Percentiles rank a stretch among this genome's conserved stretches.
Conservation (phyloP, 35 echinoderm and acorn worm species). For the Amphiura filiformis region DNA sequence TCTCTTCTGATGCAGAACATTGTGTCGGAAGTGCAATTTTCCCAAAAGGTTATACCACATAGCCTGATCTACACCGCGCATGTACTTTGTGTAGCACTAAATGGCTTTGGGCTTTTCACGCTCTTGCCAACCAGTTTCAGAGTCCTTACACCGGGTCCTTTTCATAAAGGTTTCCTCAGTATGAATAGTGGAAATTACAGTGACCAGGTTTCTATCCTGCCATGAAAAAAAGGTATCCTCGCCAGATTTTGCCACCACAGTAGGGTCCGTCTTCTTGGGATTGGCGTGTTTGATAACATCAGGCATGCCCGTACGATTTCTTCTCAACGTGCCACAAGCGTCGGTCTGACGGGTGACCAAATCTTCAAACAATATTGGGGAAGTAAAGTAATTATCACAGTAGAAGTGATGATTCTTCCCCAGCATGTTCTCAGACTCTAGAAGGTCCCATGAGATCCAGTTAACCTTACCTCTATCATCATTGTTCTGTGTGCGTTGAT, state of each 20-base stretch:
- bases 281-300: neutral
- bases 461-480: neutral
- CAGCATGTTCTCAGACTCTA: neutral
- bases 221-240: neutral
- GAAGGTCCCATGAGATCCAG: neutral
- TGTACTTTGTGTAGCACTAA: conserved; percentile 17
- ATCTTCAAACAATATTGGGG: conserved; percentile 5
- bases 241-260: neutral
- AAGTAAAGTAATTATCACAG: conserved; percentile 25
- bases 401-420: conserved; percentile 30
- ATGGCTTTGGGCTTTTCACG: neutral
- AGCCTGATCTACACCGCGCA: conserved; percentile 30
- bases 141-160: neutral
- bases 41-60: neutral
- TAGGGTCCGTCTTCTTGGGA: neutral
- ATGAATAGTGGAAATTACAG: conserved; percentile 8
- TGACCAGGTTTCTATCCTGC: conserved; percentile 18
- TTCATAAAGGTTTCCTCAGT: neutral
- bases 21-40: neutral
- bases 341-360: neutral
- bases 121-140: neutral
- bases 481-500: neutral
- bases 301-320: neutral
- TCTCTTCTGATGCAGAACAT: neutral
- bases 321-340: conserved; percentile 32